Evolutionary conservation across 2,888 invertebrate genomes (phyloP).

Genomic region (Mantis religiosa): DNA sequence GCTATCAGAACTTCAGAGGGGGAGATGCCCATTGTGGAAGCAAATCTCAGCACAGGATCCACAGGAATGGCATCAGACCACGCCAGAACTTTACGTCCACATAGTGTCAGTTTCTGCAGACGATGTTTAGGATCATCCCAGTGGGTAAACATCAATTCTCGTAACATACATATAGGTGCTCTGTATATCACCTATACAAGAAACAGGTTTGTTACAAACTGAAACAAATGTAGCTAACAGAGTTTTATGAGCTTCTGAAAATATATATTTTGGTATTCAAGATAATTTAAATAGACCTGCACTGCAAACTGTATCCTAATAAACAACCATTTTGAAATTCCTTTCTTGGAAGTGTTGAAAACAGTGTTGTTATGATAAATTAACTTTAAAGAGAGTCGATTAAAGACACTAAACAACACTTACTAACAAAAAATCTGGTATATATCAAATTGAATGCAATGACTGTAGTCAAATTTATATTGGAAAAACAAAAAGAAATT

Average conservation of each 20-base stretch:
- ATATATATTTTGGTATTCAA: too few relatives aligned
- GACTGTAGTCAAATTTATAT: too few relatives aligned
- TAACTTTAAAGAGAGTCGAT: too few relatives aligned
- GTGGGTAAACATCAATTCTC: conserved; percentile 43
- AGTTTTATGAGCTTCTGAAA: not conserved
- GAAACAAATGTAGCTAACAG: too few relatives aligned
- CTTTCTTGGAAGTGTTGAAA: too few relatives aligned
- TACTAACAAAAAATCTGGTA: too few relatives aligned
- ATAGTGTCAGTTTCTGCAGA: conserved; percentile 61
- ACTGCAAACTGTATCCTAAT: not conserved
- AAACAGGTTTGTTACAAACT: not conserved
- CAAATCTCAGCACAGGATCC: conserved; percentile 54
- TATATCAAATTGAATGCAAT: too few relatives aligned
- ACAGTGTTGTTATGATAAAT: too few relatives aligned
- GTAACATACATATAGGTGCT: conserved; percentile 51
- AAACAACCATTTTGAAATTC: too few relatives aligned
- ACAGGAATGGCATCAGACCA: conserved; percentile 65
- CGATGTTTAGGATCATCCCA: conserved; percentile 41
- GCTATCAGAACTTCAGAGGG: conserved; percentile 54
- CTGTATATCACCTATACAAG: conserved; percentile 41
- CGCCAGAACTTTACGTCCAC: conserved; percentile 67
- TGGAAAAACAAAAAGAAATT: too few relatives aligned
- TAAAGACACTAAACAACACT: too few relatives aligned
- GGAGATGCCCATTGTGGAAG: conserved; percentile 54
- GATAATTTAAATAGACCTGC: too few relatives aligned